A percentile compares a stretch with the other conserved stretches of the same genome.
phyloP scores from a whole-genome alignment of 2,113 vertebrate species.

The Lutjanus erythropterus region DNA sequence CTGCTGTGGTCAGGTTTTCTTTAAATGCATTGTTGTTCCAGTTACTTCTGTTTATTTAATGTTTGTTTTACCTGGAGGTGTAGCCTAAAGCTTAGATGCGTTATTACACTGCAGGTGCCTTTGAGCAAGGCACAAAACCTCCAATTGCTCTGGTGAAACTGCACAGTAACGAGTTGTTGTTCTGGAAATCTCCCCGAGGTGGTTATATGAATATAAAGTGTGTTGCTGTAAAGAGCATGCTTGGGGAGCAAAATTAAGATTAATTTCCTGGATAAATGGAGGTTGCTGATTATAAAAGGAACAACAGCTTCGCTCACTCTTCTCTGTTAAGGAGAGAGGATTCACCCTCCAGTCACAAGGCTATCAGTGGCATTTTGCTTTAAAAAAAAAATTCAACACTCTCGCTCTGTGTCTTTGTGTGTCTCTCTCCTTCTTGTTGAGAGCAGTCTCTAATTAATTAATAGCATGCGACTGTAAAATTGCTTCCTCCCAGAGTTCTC shows the following conservation, averaged over 20 bases:
- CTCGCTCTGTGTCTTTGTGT: conserved; percentile 1
- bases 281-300: conserved; percentile 48
- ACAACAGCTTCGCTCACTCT: conserved; percentile 38
- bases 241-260: conserved; percentile 63
- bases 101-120: conserved; percentile 17
- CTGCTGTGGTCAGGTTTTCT: neutral
- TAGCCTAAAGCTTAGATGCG: conserved; percentile 45
- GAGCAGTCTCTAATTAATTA: conserved; percentile 66
- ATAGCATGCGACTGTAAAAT: conserved; percentile 59
- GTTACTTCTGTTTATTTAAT: conserved; percentile 28
- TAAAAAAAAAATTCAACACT: conserved; percentile 35
- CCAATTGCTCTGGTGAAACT: conserved; percentile 10
- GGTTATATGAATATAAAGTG: conserved; percentile 60
- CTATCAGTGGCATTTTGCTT: conserved; percentile 52
- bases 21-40: neutral
- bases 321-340: conserved; percentile 27
- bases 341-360: conserved; percentile 46
- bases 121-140: conserved; percentile 35
- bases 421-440: conserved; percentile 31
- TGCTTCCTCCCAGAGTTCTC: conserved; percentile 42
- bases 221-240: conserved; percentile 45
- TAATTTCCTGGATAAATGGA: conserved; percentile 67
- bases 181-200: conserved; percentile 54
- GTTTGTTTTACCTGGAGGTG: conserved; percentile 23
- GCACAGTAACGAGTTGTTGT: conserved; percentile 46